Base-by-base conservation (phyloP, 2,113 vertebrate genomes). In the Strix aluco region DNA sequence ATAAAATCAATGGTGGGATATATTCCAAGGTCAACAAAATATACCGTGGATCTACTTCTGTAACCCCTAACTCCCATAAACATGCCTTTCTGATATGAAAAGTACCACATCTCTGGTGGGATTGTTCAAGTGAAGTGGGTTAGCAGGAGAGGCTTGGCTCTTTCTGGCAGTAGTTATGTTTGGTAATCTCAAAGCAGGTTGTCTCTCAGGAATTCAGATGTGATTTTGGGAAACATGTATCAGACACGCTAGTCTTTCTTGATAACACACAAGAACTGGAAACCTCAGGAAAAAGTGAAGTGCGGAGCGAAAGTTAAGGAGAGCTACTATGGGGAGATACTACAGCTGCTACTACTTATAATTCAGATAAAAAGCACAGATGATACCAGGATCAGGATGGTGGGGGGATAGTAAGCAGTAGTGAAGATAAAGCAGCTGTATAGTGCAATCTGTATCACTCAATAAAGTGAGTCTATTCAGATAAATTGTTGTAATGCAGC, bases 11-110 rank as follows among this genome's bases (percentile, higher is more conserved):
- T 93, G 72, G 79, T 92, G 90, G 92, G 88, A 93, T 83, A 27
- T 81, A 42, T 80, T 94, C 88, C 88, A 95, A 92, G 44, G 82
- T 88, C 88, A 96, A 80, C 75, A 93, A 84, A 88, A 78, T 51
- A 15, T 2, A 7, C 25, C 20, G 40, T 42, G 87, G 65, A 70
- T 83, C 81, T 40, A 38, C 67, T 90, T 54, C 49, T 90, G 90
- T 79, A 86, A 71, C 51, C 42, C 0, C 0, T 32, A 61, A 46
- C 49, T 95, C 17, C 79, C 55, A 81, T 70, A 70, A 95, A 66
- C 29, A 36, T 2, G 2, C 49, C 11, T 92, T 86, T 81, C 79
- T 0, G 0, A 73, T 52, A 34, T 1, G 74, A 54, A 47, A 93
- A 86, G 80, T 17, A 66, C 30, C 58, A 59, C 54, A 86, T 67